phyloP scores from a whole-genome alignment of 1,140 invertebrate genomes.

The Plutomurus gul region DNA sequence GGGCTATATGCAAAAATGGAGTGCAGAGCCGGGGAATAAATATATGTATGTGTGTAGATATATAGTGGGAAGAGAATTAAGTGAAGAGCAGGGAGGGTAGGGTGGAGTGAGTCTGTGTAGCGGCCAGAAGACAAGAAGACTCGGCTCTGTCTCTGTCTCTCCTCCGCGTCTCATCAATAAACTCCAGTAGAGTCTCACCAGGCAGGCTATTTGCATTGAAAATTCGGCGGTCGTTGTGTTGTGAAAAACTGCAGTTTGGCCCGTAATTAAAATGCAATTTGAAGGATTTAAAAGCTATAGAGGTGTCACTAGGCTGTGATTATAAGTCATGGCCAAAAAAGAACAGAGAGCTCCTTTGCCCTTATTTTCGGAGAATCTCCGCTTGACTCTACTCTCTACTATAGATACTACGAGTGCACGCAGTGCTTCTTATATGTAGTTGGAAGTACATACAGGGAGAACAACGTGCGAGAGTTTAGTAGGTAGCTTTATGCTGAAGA shows the following conservation, averaged over 20 bases:
- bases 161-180: conserved; percentile 27
- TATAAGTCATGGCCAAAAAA: conserved; percentile 40
- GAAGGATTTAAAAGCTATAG: conserved; percentile 42
- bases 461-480: too few species aligned
- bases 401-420: too few species aligned
- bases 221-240: conserved; percentile 29
- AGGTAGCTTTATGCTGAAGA: too few species aligned
- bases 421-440: too few species aligned
- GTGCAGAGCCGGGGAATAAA: too few species aligned
- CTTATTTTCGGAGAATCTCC: neutral
- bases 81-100: too few species aligned
- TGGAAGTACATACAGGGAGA: too few species aligned
- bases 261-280: conserved; percentile 48
- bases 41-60: too few species aligned
- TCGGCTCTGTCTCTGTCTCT: neutral
- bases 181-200: conserved; percentile 22
- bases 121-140: neutral
- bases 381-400: too few species aligned
- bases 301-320: conserved; percentile 29
- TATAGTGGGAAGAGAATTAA: too few species aligned
- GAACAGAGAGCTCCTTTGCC: conserved; percentile 6
- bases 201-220: conserved; percentile 29
- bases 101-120: neutral
- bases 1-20: too few species aligned
- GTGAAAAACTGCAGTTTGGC: conserved; percentile 30